Conservation (phyloP, 2,888 invertebrate species). For the Acleris emargana region DNA sequence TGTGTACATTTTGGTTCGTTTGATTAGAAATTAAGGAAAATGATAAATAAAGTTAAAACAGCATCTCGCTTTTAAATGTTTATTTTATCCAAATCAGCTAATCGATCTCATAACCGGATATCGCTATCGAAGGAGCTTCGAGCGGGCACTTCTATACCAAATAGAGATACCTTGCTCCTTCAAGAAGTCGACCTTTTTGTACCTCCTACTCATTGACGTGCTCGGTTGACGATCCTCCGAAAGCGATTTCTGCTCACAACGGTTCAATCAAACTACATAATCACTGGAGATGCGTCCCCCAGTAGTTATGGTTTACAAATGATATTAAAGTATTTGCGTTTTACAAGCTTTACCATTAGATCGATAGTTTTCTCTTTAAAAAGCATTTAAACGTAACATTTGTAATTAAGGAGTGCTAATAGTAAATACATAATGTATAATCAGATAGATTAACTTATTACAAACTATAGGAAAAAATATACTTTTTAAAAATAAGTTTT, state of each 20-base stretch:
- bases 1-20: constrained; percentile 28
- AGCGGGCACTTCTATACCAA: no score
- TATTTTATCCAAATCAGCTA: background rate
- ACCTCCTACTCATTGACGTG: no score
- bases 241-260: constrained; percentile 4
- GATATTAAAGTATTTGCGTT: constrained; percentile 13
- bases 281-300: constrained; percentile 9
- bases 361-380: background rate
- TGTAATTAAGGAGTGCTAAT: constrained; percentile 5
- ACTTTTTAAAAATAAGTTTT: constrained; percentile 9
- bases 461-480: background rate
- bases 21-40: constrained; percentile 24
- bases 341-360: constrained; percentile 4
- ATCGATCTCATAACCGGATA: no score
- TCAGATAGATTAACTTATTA: background rate
- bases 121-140: no score
- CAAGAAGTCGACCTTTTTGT: no score
- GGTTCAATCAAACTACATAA: constrained; percentile 6
- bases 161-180: no score
- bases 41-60: constrained; percentile 9
- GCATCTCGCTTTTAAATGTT: constrained; percentile 10
- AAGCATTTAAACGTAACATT: constrained; percentile 10
- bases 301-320: constrained; percentile 4
- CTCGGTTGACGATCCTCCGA: no score
- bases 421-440: constrained; percentile 1